These are phyloP conservation scores for Cotesia chilonis DNA, from an alignment of 1,140 invertebrate species.

Conservation along the genomic window DNA sequence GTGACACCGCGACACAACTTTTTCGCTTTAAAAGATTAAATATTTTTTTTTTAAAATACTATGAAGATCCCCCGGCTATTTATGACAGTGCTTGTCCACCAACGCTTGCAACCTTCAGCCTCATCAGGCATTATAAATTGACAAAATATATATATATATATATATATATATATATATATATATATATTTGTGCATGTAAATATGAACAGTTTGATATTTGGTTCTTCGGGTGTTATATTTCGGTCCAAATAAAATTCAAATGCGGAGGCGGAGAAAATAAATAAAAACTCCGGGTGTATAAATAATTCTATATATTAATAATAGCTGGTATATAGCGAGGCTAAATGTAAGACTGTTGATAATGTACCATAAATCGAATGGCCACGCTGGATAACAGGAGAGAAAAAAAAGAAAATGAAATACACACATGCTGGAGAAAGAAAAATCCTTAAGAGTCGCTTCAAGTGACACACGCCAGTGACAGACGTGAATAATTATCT, in stretches of 20 bases:
- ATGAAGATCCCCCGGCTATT: neutral
- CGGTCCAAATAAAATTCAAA: conserved; percentile 16
- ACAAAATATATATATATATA: neutral
- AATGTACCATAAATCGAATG: conserved; percentile 36
- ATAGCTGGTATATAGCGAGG: neutral
- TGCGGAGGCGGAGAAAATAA: neutral
- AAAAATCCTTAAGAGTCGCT: neutral
- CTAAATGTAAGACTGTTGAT: conserved; percentile 3
- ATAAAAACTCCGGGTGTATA: no score
- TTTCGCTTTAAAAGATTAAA: no score
- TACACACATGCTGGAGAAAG: neutral
- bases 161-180: conserved; percentile 8
- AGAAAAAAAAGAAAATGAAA: neutral
- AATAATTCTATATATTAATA: neutral
- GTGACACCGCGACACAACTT: no score
- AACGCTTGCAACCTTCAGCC: conserved; percentile 37
- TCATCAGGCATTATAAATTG: conserved; percentile 31
- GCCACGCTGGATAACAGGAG: neutral
- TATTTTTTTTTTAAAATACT: neutral
- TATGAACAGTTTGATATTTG: neutral
- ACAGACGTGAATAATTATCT: conserved; percentile 33
- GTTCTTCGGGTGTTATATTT: neutral
- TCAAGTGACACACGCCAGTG: conserved; percentile 8
- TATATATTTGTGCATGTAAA: neutral
- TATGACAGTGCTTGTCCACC: conserved; percentile 35